Evolutionary conservation across 2,888 invertebrate species (phyloP).

Genomic region (Drosophila picticornis): DNA sequence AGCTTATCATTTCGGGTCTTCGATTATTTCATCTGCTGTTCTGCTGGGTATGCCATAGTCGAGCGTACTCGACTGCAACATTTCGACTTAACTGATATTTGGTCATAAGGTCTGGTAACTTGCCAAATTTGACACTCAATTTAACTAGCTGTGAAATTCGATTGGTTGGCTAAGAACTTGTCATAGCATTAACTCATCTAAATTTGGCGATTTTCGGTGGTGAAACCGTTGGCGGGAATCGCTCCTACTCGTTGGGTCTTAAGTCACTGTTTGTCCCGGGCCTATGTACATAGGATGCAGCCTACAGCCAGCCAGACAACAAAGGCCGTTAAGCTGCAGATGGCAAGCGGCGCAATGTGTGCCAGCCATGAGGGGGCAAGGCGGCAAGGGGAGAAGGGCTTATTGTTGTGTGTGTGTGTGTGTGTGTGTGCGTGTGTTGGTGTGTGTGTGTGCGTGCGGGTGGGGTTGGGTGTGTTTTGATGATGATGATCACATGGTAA

Average conservation of each 20-base stretch:
- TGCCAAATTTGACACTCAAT: neutral
- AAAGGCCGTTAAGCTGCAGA: constrained; percentile 27
- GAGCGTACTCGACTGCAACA: neutral
- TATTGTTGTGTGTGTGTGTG: neutral
- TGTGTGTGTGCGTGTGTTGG: neutral
- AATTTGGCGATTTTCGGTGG: neutral
- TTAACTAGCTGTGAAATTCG: neutral
- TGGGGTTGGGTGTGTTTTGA: constrained; percentile 19
- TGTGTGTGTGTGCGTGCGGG: neutral
- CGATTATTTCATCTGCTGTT: neutral
- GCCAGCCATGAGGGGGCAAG: neutral
- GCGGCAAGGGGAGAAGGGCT: neutral
- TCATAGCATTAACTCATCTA: neutral
- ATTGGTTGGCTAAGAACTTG: neutral
- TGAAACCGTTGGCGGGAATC: neutral
- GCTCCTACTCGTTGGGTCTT: neutral
- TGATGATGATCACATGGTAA: constrained; percentile 74
- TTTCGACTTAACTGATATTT: neutral
- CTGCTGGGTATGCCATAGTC: neutral
- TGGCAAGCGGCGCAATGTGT: constrained; percentile 12
- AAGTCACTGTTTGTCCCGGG: neutral
- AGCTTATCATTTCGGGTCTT: neutral
- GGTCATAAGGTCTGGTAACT: neutral
- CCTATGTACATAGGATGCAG: neutral
- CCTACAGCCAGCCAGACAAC: constrained; percentile 2